phyloP scores from a whole-genome alignment of 2,888 invertebrate species.

The Dryobota labecula region DNA sequence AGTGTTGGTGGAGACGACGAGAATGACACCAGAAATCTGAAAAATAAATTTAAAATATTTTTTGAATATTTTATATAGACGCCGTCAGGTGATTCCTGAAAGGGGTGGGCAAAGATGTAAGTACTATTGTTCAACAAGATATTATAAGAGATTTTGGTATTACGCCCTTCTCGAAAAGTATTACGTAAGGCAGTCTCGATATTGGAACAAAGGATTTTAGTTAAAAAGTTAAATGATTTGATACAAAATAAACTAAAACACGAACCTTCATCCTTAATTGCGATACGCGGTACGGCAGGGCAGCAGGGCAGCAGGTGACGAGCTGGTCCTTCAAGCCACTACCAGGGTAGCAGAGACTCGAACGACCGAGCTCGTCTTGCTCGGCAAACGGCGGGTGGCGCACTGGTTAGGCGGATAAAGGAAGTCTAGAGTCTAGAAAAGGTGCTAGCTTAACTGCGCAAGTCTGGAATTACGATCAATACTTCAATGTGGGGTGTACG shows the following conservation, averaged over 20 bases:
- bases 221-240: background rate
- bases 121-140: background rate
- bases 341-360: background rate
- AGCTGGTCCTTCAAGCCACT: background rate
- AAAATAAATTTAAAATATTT: background rate
- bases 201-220: background rate
- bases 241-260: background rate
- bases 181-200: no score
- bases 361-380: conserved; percentile 15
- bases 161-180: no score
- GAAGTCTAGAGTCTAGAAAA: conserved; percentile 10
- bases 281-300: background rate
- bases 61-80: background rate
- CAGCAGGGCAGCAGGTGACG: background rate
- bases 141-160: no score
- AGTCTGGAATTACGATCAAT: conserved; percentile 24
- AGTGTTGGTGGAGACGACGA: background rate
- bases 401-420: conserved; percentile 9
- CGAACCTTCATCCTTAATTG: background rate
- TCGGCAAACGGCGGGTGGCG: background rate
- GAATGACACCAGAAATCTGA: background rate
- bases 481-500: background rate
- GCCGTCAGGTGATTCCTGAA: background rate
- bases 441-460: conserved; percentile 23
- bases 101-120: background rate